phyloP scores from a whole-genome alignment of 2,888 invertebrate genomes.

The Petrolisthes manimaculis region DNA sequence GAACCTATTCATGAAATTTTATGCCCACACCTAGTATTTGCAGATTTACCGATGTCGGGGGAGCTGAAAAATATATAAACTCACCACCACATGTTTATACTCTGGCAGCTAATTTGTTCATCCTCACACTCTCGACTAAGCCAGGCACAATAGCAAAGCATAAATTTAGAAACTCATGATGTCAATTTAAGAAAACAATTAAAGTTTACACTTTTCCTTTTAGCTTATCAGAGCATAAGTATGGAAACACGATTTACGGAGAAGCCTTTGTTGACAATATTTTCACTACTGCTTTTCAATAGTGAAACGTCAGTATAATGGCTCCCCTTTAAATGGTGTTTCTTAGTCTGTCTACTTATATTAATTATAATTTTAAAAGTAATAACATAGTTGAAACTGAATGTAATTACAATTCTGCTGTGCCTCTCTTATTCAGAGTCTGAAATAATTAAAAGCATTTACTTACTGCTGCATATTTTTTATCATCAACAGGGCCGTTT shows the following conservation, averaged over 20 bases:
- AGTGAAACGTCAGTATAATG: too few species aligned
- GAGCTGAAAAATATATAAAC: slow-evolving; percentile 21
- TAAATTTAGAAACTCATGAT: neutral
- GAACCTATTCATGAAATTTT: slow-evolving; percentile 22
- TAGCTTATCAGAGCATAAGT: too few species aligned
- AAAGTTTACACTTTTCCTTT: too few species aligned
- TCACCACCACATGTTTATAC: slow-evolving; percentile 8
- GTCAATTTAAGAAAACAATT: too few species aligned
- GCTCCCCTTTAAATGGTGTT: too few species aligned
- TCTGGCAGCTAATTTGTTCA: slow-evolving; percentile 9
- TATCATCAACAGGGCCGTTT: slow-evolving; percentile 83
- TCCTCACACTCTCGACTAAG: slow-evolving; percentile 11
- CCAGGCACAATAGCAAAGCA: slow-evolving; percentile 23
- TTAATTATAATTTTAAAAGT: too few species aligned
- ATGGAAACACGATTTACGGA: too few species aligned
- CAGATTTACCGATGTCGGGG: slow-evolving; percentile 40
- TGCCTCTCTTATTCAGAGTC: slow-evolving; percentile 47
- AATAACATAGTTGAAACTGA: too few species aligned
- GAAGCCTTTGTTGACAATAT: too few species aligned
- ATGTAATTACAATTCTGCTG: neutral
- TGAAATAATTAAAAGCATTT: neutral
- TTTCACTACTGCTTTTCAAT: too few species aligned
- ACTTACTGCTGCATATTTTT: too few species aligned
- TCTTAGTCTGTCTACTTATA: too few species aligned
- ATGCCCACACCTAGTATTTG: slow-evolving; percentile 14